Percentiles rank a stretch among this genome's conserved stretches.
phyloP scores from a whole-genome alignment of 1,140 invertebrate genomes.

The Ectropis grisescens region DNA sequence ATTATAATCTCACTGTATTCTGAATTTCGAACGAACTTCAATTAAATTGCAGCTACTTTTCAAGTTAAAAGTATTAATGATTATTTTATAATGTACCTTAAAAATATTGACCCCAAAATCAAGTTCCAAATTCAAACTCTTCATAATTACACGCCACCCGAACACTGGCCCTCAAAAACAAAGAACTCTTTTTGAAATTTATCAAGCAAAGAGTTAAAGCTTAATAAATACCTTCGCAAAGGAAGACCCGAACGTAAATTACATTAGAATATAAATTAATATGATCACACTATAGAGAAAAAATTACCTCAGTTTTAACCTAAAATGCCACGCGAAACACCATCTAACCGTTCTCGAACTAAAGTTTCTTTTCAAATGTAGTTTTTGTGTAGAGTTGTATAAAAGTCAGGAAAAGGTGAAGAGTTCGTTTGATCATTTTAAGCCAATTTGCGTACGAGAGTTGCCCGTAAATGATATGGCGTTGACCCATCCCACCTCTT shows the following conservation, averaged over 20 bases:
- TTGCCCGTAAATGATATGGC: too few species aligned
- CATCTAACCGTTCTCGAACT: neutral
- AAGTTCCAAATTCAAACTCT: constrained; percentile 9
- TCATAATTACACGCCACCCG: constrained; percentile 41
- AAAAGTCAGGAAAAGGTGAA: neutral
- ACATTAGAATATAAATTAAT: constrained; percentile 67
- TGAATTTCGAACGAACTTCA: too few species aligned
- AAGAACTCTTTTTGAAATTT: constrained; percentile 21
- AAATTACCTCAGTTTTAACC: neutral
- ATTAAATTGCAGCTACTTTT: too few species aligned
- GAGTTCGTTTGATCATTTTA: constrained; percentile 5
- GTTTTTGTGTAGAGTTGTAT: constrained; percentile 1
- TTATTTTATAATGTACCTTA: too few species aligned
- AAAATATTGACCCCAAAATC: too few species aligned
- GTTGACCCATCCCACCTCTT: too few species aligned
- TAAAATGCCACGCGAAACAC: neutral
- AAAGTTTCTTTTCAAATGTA: neutral
- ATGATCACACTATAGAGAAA: constrained; percentile 36
- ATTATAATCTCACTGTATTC: too few species aligned
- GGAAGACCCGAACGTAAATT: constrained; percentile 54
- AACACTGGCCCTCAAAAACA: constrained; percentile 19
- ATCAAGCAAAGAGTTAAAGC: constrained; percentile 32
- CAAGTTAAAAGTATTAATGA: too few species aligned
- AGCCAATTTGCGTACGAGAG: constrained; percentile 4
- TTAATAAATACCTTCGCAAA: constrained; percentile 19